Evolutionary conservation across 2,797 vertebrate genomes (phyloP).

Genomic region (Margarornis squamiger): DNA sequence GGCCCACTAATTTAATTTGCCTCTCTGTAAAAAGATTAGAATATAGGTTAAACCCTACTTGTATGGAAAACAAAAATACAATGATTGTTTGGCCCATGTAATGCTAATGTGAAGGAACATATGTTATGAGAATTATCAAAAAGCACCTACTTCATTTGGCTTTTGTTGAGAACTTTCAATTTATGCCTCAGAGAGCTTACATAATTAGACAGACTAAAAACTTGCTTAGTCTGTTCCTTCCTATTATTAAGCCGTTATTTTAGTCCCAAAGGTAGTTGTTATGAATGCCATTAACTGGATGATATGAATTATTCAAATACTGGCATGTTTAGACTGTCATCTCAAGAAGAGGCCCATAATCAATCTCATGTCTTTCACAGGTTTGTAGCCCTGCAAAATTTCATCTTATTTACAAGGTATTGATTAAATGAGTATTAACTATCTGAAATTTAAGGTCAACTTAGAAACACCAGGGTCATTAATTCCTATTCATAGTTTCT

Average conservation of each 20-base stretch:
- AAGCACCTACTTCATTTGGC: neutral
- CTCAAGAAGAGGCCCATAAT: slow-evolving; percentile 11
- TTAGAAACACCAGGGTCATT: neutral
- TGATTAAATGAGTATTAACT: neutral
- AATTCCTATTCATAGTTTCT: neutral
- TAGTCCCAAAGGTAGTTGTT: slow-evolving; percentile 22
- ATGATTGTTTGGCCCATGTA: neutral
- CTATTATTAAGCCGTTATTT: slow-evolving; percentile 55
- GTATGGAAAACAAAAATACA: neutral
- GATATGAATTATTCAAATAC: slow-evolving; percentile 47
- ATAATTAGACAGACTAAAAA: slow-evolving; percentile 35
- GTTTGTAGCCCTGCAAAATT: neutral
- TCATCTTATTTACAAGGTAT: slow-evolving; percentile 4
- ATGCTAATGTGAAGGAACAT: neutral
- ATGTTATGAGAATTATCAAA: neutral
- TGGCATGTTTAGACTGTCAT: neutral
- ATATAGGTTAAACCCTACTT: neutral
- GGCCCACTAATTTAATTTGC: neutral
- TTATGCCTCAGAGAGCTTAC: slow-evolving; percentile 30
- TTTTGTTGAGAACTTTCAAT: slow-evolving; percentile 47
- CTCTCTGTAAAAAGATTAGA: neutral
- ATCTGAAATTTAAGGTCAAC: neutral
- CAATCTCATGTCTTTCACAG: neutral
- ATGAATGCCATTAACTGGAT: slow-evolving; percentile 30
- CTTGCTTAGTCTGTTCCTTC: slow-evolving; percentile 46